These are phyloP conservation scores for Lophius piscatorius DNA, from an alignment of 2,113 vertebrate genomes.

Conservation along the genomic window DNA sequence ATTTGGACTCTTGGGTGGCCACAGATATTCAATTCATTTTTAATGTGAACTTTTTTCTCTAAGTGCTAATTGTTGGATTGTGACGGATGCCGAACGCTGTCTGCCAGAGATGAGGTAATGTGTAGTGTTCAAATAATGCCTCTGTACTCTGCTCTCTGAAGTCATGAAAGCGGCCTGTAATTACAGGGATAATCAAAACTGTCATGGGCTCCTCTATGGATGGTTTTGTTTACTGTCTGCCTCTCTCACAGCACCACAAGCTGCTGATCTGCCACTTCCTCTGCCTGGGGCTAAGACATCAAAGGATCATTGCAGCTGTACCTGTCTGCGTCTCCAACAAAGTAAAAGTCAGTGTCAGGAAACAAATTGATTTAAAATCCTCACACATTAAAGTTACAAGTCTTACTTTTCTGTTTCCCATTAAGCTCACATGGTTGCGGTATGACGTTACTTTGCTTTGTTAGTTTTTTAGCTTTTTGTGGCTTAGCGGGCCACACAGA, in stretches of 20 bases:
- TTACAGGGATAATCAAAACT: conserved; percentile 78
- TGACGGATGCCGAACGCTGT: conserved; percentile 59
- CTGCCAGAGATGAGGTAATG: conserved; percentile 79
- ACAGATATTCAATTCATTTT: conserved; percentile 70
- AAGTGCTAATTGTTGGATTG: conserved; percentile 73
- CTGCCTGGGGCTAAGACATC: conserved; percentile 29
- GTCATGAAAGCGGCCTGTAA: conserved; percentile 73
- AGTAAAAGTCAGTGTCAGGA: conserved; percentile 12
- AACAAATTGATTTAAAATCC: background rate
- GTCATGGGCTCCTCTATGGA: conserved; percentile 69
- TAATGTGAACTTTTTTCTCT: conserved; percentile 55
- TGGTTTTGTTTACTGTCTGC: conserved; percentile 64
- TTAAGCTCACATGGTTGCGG: background rate
- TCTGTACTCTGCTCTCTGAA: conserved; percentile 66
- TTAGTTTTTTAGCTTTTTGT: background rate
- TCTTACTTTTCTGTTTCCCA: background rate
- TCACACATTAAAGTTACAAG: background rate
- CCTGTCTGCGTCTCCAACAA: conserved; percentile 13
- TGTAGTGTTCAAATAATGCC: conserved; percentile 68
- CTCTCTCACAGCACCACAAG: conserved; percentile 58
- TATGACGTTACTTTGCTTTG: background rate
- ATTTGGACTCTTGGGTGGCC: conserved; percentile 79
- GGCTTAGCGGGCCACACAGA: background rate
- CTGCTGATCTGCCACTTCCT: conserved; percentile 26
- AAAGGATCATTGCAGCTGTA: conserved; percentile 47